These are phyloP conservation scores for Synchiropus splendidus DNA, from an alignment of 2,113 vertebrate species.

Conservation along the genomic window DNA sequence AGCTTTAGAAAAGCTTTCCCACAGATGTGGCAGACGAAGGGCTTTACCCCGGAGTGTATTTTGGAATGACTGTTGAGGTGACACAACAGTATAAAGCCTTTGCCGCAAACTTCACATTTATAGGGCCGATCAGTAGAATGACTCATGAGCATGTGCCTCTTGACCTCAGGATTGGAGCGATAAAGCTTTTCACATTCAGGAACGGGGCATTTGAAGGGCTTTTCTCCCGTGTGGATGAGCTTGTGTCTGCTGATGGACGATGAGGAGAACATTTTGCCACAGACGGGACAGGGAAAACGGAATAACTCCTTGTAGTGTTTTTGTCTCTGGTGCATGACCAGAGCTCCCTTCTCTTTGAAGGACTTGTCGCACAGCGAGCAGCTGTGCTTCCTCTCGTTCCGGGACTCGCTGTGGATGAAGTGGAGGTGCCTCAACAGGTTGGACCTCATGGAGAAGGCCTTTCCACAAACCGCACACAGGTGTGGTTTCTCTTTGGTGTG, in stretches of 20 bases:
- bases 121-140: constrained; percentile 33
- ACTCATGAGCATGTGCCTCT: constrained; percentile 26
- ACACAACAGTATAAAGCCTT: constrained; percentile 33
- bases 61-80: constrained; percentile 20
- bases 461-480: constrained; percentile 46
- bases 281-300: constrained; percentile 27
- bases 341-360: constrained; percentile 38
- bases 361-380: constrained; percentile 43
- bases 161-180: constrained; percentile 35
- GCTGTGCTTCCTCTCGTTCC: constrained; percentile 13
- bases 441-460: constrained; percentile 26
- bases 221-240: constrained; percentile 47
- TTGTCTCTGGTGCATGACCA: constrained; percentile 40
- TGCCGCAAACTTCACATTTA: constrained; percentile 37
- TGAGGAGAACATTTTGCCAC: constrained; percentile 31
- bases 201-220: constrained; percentile 34
- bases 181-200: constrained; percentile 31
- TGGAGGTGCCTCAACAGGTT: constrained; percentile 39
- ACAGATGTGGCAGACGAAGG: constrained; percentile 37
- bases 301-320: constrained; percentile 28
- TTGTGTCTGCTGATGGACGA: constrained; percentile 30
- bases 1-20: constrained; percentile 35
- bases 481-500: constrained; percentile 45
- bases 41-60: constrained; percentile 34
- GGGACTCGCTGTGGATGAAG: constrained; percentile 31